Conservation (phyloP, 2,888 invertebrate species). For the Philopedon plagiatum region DNA sequence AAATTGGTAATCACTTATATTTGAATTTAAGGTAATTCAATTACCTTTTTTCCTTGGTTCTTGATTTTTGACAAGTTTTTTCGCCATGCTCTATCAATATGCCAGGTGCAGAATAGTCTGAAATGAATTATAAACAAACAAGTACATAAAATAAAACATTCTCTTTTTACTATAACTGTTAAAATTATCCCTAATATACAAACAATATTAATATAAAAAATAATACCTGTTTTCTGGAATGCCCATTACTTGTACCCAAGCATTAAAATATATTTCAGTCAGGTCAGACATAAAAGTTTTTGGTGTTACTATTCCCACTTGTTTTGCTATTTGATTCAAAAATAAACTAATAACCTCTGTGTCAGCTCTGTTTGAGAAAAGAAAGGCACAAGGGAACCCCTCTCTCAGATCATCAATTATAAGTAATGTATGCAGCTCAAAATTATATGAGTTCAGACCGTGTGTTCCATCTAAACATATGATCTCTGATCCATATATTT, state of each 20-base stretch:
- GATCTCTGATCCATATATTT: not conserved
- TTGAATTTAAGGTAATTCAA: too few relatives aligned
- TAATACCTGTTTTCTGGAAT: not conserved
- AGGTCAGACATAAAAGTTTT: slow-evolving; percentile 9
- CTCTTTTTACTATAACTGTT: too few relatives aligned
- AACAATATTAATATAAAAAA: too few relatives aligned
- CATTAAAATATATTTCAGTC: slow-evolving; percentile 5
- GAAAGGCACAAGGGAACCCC: slow-evolving; percentile 23
- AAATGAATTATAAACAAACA: too few relatives aligned
- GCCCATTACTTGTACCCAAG: not conserved
- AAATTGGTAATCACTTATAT: too few relatives aligned
- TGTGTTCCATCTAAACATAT: slow-evolving; percentile 1
- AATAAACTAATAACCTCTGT: slow-evolving; percentile 1
- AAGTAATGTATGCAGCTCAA: slow-evolving; percentile 49
- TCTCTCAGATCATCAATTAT: too few relatives aligned
- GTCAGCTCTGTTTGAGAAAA: slow-evolving; percentile 25
- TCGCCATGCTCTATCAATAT: not conserved
- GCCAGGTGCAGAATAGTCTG: not conserved
- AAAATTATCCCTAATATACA: too few relatives aligned
- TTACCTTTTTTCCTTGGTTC: not conserved
- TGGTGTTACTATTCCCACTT: not conserved
- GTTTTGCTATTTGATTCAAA: not conserved
- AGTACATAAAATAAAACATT: too few relatives aligned
- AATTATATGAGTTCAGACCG: slow-evolving; percentile 36
- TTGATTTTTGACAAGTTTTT: too few relatives aligned